Evolutionary conservation across 1,140 invertebrate genomes (phyloP).

Genomic region (Goniozus legneri): DNA sequence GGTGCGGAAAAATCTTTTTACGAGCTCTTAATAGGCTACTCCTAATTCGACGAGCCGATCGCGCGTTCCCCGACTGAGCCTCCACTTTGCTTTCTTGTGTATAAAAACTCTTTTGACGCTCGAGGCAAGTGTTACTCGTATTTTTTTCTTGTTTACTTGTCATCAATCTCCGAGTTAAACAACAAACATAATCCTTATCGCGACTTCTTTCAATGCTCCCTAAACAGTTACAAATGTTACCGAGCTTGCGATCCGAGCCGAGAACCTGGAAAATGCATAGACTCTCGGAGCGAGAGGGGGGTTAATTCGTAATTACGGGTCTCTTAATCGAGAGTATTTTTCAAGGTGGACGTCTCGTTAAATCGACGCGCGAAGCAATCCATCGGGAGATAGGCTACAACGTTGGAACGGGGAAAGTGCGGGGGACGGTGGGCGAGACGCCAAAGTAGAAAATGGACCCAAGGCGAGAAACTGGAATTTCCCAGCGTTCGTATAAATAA

Average conservation of each 20-base stretch:
- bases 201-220: too few species aligned
- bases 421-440: too few species aligned
- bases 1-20: not conserved
- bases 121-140: too few species aligned
- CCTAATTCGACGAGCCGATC: not conserved
- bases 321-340: constrained; percentile 16
- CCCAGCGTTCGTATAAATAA: constrained; percentile 5
- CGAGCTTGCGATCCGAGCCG: too few species aligned
- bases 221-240: too few species aligned
- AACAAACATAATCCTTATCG: too few species aligned
- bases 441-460: too few species aligned
- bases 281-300: not conserved
- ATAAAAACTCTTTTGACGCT: too few species aligned
- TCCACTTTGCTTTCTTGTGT: too few species aligned
- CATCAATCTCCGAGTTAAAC: too few species aligned
- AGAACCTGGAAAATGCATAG: too few species aligned
- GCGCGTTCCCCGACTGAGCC: not conserved
- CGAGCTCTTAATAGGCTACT: not conserved
- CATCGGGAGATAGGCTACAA: not conserved
- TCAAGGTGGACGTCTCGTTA: constrained; percentile 18
- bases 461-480: constrained; percentile 3
- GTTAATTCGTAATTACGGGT: constrained; percentile 9
- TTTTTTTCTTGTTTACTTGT: too few species aligned
- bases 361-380: constrained; percentile 4
- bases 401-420: not conserved